Evolutionary conservation across 1,140 invertebrate species (phyloP), one percentile per base, ranked within the genome.

Genomic region (Drosophila tani): DNA sequence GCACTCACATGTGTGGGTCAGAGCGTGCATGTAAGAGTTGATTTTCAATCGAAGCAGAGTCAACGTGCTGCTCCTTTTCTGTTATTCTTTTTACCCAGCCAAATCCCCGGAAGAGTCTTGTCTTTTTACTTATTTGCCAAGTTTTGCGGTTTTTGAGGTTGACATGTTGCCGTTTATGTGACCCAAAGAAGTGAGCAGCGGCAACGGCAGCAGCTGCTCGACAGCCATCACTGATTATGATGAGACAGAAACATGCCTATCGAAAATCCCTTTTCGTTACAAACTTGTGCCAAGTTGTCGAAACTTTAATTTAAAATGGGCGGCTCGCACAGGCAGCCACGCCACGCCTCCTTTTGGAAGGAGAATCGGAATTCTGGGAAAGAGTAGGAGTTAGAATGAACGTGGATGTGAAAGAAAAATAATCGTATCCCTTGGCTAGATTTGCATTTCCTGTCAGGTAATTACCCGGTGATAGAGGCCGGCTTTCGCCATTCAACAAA

Each of bases 91-190:
- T 49, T 21, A 9, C 47, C 41, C 41, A 46, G 7, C n/a, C 55
- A 60, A 76, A 68, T 21, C 38, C 17, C 17, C 6, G 29, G 15
- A 50, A 53, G 51, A 45, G 45, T 35, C 56, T 45, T 53, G 50
- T 77, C 56, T 45, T 53, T 45, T 80, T 78, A 87, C 80, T 88
- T 88, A 87, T 88, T 86, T 88, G 84, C 85, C 85, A 88, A 88
- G 85, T 88, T 73, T 88, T 88, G 84, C 81, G 84, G 84, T 88
- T 88, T 87, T 88, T 88, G 85, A 81, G 84, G 84, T 90, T 88
- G 84, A 88, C 84, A 88, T 88, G 84, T 88, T 88, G 84, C 84
- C 87, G 78, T 81, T 90, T 83, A 88, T 90, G 85, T 78, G 84
- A 84, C 85, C 84, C 84, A 66, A 88, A 84, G 84, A 88, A 83